Base-by-base conservation (phyloP, 2,113 vertebrate species). In the Callocephalon fimbriatum region DNA sequence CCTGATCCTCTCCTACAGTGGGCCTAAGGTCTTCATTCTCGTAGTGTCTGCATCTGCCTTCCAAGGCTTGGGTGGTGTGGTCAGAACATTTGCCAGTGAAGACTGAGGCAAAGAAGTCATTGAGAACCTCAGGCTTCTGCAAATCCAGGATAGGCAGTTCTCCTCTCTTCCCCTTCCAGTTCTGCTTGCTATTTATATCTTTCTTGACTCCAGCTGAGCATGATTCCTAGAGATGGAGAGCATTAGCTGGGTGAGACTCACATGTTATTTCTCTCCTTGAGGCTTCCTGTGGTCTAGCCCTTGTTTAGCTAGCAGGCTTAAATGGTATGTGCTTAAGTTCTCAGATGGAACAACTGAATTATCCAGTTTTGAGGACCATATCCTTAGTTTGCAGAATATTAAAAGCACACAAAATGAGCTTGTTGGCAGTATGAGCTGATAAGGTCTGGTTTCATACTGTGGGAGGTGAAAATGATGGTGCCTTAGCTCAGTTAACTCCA, bases 401-500 rank as follows among this genome's bases (percentile, higher is more conserved):
- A 53, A n/a, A 90, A 92, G 56, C 32, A 63, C 50, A 44, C 72
- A 76, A 37, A 51, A 47, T 31, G 17, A 37, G 6, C 58, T 50
- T 68, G 71, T 70, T 81, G 48, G n/a, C n/a, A 48, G 26, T 48
- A 38, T 20, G 37, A 61, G 48, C 15, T 72, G 48, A 40, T 47
- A 65, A 0, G 23, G 31, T 53, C 66, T 71, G 51, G 35, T 72
- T 92, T 88, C 23, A 9, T 18, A 29, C 32, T 48, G 27, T 74
- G 4, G 21, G 16, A 20, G 29, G 62, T 73, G 51, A 86, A 88
- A 76, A 66, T 48, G 44, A 12, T 9, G 48, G 50, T 38, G 10
- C 44, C 77, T 84, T 3, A 4, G 31, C 67, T 86, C 77, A 68
- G 78, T 63, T 86, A 76, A 40, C 35, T 96, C 37, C 66, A 91